Evolutionary conservation across 2,888 invertebrate species (phyloP).

Genomic region (Polymixis flavicincta): DNA sequence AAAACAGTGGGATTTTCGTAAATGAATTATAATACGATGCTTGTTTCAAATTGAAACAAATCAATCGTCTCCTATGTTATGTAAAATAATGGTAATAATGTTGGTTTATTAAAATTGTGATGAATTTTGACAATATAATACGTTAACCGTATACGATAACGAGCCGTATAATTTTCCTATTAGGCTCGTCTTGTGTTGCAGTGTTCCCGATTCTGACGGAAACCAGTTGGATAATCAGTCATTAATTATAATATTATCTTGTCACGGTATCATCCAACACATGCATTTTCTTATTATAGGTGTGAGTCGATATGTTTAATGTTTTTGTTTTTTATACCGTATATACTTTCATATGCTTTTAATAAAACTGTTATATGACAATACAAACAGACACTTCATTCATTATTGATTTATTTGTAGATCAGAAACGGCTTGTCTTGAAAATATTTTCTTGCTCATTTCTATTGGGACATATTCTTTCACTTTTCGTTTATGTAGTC

Average conservation of each 20-base stretch:
- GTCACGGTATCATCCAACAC: neutral
- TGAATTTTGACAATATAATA: constrained; percentile 10
- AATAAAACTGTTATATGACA: too few relatives aligned
- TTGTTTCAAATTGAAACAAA: constrained; percentile 25
- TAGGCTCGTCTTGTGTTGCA: constrained; percentile 7
- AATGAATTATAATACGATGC: constrained; percentile 1
- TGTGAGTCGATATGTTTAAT: too few relatives aligned
- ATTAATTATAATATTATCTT: constrained; percentile 14
- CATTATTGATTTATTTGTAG: too few relatives aligned
- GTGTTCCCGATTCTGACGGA: constrained; percentile 1
- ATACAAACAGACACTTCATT: too few relatives aligned
- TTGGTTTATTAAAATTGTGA: constrained; percentile 1
- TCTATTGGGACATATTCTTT: too few relatives aligned
- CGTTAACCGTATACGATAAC: neutral
- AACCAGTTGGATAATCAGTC: constrained; percentile 28
- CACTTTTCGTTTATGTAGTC: neutral
- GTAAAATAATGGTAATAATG: neutral
- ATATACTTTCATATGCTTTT: too few relatives aligned
- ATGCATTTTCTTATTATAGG: neutral
- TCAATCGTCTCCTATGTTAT: constrained; percentile 15
- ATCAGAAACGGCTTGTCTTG: too few relatives aligned
- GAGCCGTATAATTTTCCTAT: constrained; percentile 42
- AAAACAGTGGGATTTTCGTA: too few relatives aligned
- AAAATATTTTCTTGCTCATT: too few relatives aligned
- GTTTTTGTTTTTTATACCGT: too few relatives aligned